Evolutionary conservation across 1,140 invertebrate genomes (phyloP).

Genomic region (Hydropsyche tenuis): DNA sequence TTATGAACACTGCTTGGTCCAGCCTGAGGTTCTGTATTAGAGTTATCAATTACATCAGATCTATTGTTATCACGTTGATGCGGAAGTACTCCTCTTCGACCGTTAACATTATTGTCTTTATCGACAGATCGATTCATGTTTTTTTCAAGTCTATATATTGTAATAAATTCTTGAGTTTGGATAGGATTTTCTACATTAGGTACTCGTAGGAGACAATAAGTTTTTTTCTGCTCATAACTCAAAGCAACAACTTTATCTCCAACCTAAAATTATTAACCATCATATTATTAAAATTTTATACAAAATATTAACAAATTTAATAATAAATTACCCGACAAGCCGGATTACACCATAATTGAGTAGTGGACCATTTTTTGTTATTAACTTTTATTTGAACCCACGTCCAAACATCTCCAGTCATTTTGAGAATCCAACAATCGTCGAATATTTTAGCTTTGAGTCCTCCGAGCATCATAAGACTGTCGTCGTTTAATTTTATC

Average conservation of each 20-base stretch:
- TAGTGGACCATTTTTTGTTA: constrained; percentile 78
- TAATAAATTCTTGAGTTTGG: constrained; percentile 55
- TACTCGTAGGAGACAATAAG: constrained; percentile 58
- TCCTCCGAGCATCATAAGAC: constrained; percentile 77
- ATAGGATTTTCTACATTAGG: constrained; percentile 52
- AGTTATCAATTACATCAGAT: constrained; percentile 46
- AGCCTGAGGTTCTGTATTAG: constrained; percentile 50
- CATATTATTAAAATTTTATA: too few species aligned
- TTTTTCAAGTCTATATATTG: constrained; percentile 58
- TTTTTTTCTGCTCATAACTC: constrained; percentile 64
- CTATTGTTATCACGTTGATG: constrained; percentile 50
- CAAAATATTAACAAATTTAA: background rate
- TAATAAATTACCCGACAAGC: constrained; percentile 70
- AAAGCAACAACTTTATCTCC: constrained; percentile 72
- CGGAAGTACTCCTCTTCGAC: constrained; percentile 68
- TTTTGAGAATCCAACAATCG: constrained; percentile 71
- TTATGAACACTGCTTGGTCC: constrained; percentile 39
- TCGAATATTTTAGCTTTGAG: constrained; percentile 65
- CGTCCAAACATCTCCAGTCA: constrained; percentile 72
- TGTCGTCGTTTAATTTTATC: constrained; percentile 72
- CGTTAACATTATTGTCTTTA: constrained; percentile 77
- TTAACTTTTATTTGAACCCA: constrained; percentile 82
- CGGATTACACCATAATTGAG: constrained; percentile 92
- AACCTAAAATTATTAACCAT: constrained; percentile 56
- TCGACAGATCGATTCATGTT: constrained; percentile 63